Conservation (phyloP, 2,797 vertebrate species). For the Schizopygopsis malacanthus region DNA sequence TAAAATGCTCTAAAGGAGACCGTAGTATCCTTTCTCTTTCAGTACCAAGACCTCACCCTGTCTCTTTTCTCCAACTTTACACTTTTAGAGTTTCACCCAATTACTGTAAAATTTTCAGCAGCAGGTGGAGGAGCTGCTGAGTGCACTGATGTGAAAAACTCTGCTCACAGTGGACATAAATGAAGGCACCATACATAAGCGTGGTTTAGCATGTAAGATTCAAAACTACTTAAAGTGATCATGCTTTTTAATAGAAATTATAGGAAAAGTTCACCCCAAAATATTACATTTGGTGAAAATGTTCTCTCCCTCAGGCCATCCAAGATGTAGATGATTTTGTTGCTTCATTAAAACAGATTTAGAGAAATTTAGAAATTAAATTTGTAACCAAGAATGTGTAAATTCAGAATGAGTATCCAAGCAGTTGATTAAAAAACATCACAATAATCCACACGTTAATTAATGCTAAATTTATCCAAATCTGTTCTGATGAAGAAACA, state of each 20-base stretch:
- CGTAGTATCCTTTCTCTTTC: neutral
- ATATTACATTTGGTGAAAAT: neutral
- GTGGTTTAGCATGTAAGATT: neutral
- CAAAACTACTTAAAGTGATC: neutral
- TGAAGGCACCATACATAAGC: neutral
- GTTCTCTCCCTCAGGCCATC: neutral
- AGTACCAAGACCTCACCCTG: neutral
- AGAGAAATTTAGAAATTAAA: neutral
- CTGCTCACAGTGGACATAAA: conserved; percentile 14
- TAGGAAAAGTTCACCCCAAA: neutral
- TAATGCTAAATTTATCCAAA: neutral
- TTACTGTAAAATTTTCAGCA: conserved; percentile 37
- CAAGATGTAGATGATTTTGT: neutral
- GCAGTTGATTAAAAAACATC: neutral
- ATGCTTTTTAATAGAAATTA: no score
- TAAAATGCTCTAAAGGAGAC: neutral
- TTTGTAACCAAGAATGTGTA: no score
- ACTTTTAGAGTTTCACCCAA: conserved; percentile 10
- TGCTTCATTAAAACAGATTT: no score
- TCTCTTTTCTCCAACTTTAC: neutral
- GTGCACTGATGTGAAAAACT: neutral
- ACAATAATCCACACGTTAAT: neutral
- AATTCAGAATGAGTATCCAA: neutral
- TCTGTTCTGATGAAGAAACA: neutral
- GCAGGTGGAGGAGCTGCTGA: conserved; percentile 28